Evolutionary conservation across 1,140 invertebrate genomes (phyloP), one percentile per base, ranked within the genome.

Genomic region (Monochamus saltuarius): DNA sequence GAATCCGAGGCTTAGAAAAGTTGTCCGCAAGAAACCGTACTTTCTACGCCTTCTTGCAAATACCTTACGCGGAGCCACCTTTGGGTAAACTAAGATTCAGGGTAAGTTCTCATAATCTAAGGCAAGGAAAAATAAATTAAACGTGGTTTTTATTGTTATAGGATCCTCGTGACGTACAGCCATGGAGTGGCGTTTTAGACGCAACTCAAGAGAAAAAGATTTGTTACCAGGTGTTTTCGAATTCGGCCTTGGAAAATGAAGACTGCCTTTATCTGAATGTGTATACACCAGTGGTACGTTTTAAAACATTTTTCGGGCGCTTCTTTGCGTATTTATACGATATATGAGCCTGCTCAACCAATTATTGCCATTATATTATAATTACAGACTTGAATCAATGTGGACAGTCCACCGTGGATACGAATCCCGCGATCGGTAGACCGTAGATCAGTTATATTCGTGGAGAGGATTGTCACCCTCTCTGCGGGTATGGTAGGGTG

Each of bases 241-340:
- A 49, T 22, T 10, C 11, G 45, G 7, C 13, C 3, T 9, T 56
- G 36, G 37, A 64, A 39, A 40, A 39, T 46, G 62, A 64, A 56
- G 62, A 64, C 36, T 64, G 62, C 43, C 37, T 64, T 11, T 64
- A 64, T 42, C 29, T 64, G 14, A 64, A 64, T 43, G 56, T 64
- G 39, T 64, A 64, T 34, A 59, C 57, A 1, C 56, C 62, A 56
- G 9, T 35, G 51, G 56, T 59, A 13, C 51, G 46, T 64, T 13
- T 50, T 6, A 40, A 11, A 40, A n/a, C 8, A 40, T 40, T 40
- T 29, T n/a, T n/a, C n/a, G n/a, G 37, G n/a, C 37, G n/a, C 7
- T 38, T 8, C n/a, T 38, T 38, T 38, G 7, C n/a, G 37, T 38
- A n/a, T n/a, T 8, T 38, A 38, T 38, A 38, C n/a, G 37, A 38